Evolutionary conservation across 2,797 vertebrate species (phyloP).

Genomic region (Todus mexicanus): DNA sequence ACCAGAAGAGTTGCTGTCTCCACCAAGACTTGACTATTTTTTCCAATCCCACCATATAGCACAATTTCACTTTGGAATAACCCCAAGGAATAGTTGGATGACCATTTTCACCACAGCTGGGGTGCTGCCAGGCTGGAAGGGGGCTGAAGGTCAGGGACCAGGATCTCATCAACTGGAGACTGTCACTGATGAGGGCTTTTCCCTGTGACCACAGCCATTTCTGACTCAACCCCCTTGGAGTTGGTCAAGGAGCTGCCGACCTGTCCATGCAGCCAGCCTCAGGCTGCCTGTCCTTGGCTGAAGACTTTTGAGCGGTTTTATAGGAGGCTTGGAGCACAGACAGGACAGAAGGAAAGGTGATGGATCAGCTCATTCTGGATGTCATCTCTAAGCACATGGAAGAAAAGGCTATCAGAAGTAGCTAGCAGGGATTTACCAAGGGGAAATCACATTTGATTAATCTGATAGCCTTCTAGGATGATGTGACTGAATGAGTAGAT

Average conservation of each 20-base stretch:
- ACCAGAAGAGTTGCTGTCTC: background rate
- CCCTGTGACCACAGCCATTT: background rate
- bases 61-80: background rate
- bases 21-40: background rate
- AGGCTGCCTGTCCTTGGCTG: background rate
- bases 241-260: background rate
- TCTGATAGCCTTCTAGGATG: too few species aligned
- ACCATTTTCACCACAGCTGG: background rate
- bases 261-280: background rate
- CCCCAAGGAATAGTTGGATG: background rate
- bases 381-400: too few species aligned
- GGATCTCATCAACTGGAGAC: accelerated
- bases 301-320: background rate
- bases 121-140: background rate
- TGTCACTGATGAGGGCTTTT: background rate
- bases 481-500: too few species aligned
- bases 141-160: background rate
- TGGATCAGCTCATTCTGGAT: too few species aligned
- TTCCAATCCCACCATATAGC: background rate
- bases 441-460: too few species aligned
- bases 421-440: too few species aligned
- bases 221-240: background rate
- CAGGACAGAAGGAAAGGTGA: background rate
- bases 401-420: too few species aligned
- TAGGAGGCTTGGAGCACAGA: background rate